Percentiles rank a stretch among this genome's conserved stretches.
Evolutionary conservation across 64 coral and sea anemone genomes (phyloP).

Genomic region (Hydrozoanthus tunicans): DNA sequence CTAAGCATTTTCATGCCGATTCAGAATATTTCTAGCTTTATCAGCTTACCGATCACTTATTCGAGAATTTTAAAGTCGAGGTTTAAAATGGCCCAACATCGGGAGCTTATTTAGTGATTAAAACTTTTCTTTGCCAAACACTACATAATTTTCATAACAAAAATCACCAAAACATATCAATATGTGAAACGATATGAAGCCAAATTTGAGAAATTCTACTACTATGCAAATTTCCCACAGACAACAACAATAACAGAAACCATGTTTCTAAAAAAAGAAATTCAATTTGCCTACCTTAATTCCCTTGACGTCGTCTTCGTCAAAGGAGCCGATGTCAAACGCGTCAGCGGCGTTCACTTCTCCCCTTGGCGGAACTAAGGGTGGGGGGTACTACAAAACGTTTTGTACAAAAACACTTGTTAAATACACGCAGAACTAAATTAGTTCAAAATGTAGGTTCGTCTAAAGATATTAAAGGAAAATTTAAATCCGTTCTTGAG

Average conservation of each 20-base stretch:
- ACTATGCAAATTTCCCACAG: background rate
- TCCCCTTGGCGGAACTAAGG: slow-evolving; percentile 90
- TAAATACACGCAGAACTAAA: background rate
- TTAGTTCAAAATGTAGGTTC: too few species aligned
- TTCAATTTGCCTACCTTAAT: slow-evolving; percentile 68
- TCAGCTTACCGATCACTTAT: too few species aligned
- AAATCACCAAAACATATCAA: too few species aligned
- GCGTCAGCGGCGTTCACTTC: slow-evolving; percentile 99
- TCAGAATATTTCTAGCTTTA: too few species aligned
- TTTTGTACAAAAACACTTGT: background rate
- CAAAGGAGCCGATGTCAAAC: slow-evolving; percentile 99
- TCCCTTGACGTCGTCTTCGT: slow-evolving; percentile 99
- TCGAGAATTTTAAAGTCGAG: too few species aligned
- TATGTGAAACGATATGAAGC: too few species aligned
- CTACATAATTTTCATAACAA: too few species aligned
- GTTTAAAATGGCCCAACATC: background rate
- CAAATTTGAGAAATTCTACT: too few species aligned
- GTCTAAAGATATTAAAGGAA: too few species aligned
- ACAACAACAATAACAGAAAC: background rate
- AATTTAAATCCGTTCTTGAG: too few species aligned
- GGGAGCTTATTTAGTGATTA: background rate
- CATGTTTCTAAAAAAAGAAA: background rate
- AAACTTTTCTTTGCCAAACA: background rate
- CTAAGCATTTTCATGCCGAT: background rate
- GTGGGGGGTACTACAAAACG: slow-evolving; percentile 76